Percentiles rank a stretch among this genome's conserved stretches.
Evolutionary conservation across 2,888 invertebrate genomes (phyloP).

Genomic region (Nephrotoma flavescens): DNA sequence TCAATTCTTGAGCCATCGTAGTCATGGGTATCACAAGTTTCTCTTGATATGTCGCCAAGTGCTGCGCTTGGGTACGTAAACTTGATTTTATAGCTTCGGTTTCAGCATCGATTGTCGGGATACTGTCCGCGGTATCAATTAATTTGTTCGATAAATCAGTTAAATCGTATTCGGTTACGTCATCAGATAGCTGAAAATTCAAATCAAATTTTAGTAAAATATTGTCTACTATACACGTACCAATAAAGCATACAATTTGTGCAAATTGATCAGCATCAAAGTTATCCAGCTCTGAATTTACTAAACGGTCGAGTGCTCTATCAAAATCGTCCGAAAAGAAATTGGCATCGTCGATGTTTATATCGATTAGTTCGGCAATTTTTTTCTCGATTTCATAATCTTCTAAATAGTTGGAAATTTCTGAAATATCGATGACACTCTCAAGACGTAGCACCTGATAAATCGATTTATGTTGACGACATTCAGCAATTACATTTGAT

Average conservation of each 20-base stretch:
- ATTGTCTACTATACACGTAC: neutral
- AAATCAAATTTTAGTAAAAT: constrained; percentile 12
- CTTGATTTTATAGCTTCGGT: constrained; percentile 29
- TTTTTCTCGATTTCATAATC: constrained; percentile 42
- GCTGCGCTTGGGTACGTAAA: constrained; percentile 37
- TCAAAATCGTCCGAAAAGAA: constrained; percentile 45
- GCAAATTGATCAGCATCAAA: constrained; percentile 39
- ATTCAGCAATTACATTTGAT: constrained; percentile 42
- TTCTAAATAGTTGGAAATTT: constrained; percentile 34
- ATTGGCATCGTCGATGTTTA: constrained; percentile 34
- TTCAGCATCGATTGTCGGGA: constrained; percentile 26
- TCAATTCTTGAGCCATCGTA: constrained; percentile 36
- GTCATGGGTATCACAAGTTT: constrained; percentile 32
- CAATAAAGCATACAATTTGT: constrained; percentile 17
- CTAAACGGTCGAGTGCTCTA: constrained; percentile 44
- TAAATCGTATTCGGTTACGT: constrained; percentile 51
- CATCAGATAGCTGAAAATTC: constrained; percentile 41
- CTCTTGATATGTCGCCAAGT: constrained; percentile 44
- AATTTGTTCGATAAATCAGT: constrained; percentile 42
- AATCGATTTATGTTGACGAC: constrained; percentile 56
- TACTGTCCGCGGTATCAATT: constrained; percentile 37
- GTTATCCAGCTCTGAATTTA: constrained; percentile 51
- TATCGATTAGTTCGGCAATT: constrained; percentile 37
- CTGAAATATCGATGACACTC: constrained; percentile 37
- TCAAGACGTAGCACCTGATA: constrained; percentile 39